These are phyloP conservation scores for Atrina japonica DNA, from an alignment of 2,888 invertebrate species.

Conservation along the genomic window DNA sequence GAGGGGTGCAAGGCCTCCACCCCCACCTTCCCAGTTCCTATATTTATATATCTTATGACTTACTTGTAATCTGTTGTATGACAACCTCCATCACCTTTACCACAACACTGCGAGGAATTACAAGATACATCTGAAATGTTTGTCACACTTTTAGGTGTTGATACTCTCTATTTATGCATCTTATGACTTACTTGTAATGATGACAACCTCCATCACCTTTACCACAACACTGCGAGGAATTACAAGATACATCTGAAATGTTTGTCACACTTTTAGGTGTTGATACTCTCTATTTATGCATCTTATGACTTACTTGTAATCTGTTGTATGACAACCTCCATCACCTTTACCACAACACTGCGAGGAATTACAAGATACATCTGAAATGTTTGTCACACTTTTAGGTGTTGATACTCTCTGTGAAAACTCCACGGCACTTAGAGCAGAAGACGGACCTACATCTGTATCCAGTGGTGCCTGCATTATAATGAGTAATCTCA, in stretches of 20 bases:
- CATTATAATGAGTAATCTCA: constrained; percentile 6
- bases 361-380: neutral
- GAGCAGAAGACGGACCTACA: constrained; percentile 69
- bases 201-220: constrained; percentile 67
- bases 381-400: constrained; percentile 20
- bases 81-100: constrained; percentile 68
- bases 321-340: constrained; percentile 57
- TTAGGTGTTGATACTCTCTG: constrained; percentile 53
- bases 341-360: constrained; percentile 69
- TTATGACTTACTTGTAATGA: constrained; percentile 66
- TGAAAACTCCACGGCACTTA: constrained; percentile 69
- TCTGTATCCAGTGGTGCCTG: constrained; percentile 72
- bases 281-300: constrained; percentile 65
- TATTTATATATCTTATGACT: too few relatives aligned
- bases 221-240: constrained; percentile 58
- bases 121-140: neutral
- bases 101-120: constrained; percentile 54
- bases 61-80: constrained; percentile 40
- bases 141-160: constrained; percentile 36
- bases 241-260: neutral
- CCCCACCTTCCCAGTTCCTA: too few relatives aligned
- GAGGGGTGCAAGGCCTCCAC: too few relatives aligned
- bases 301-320: constrained; percentile 67
- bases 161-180: constrained; percentile 64
- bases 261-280: constrained; percentile 27